phyloP scores from a whole-genome alignment of 64 coral and sea anemone genomes.

The Orbicella faveolata region DNA sequence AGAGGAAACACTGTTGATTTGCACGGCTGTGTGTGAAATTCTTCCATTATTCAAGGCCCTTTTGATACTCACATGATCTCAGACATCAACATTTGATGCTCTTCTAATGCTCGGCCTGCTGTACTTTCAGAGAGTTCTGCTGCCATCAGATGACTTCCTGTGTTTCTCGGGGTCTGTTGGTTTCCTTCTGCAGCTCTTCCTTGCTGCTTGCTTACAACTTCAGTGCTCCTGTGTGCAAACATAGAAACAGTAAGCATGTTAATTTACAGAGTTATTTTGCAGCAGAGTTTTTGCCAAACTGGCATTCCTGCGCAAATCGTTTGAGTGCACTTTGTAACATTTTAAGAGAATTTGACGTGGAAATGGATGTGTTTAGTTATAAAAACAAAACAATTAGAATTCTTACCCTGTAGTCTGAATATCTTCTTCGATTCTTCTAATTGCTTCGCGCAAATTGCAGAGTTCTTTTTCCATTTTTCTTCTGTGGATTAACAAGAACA shows the following conservation, averaged over 20 bases:
- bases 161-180: not conserved
- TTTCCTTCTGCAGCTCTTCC: not conserved
- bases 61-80: not conserved
- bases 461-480: slow-evolving; percentile 21
- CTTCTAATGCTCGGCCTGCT: not conserved
- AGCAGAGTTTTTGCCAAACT: too few species aligned
- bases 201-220: not conserved
- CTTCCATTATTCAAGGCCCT: not conserved
- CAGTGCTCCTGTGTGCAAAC: too few species aligned
- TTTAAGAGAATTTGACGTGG: too few species aligned
- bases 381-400: not conserved
- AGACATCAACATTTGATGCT: not conserved
- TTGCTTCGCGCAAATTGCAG: not conserved
- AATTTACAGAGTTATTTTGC: too few species aligned
- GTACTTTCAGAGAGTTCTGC: not conserved
- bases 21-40: too few species aligned
- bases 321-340: too few species aligned
- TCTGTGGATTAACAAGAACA: not conserved
- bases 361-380: too few species aligned
- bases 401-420: not conserved
- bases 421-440: slow-evolving; percentile 1
- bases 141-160: not conserved
- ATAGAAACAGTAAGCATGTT: too few species aligned
- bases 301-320: too few species aligned
- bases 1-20: too few species aligned